Evolutionary conservation across 2,797 vertebrate species (phyloP).

Genomic region (Phyllotis vaccarum): DNA sequence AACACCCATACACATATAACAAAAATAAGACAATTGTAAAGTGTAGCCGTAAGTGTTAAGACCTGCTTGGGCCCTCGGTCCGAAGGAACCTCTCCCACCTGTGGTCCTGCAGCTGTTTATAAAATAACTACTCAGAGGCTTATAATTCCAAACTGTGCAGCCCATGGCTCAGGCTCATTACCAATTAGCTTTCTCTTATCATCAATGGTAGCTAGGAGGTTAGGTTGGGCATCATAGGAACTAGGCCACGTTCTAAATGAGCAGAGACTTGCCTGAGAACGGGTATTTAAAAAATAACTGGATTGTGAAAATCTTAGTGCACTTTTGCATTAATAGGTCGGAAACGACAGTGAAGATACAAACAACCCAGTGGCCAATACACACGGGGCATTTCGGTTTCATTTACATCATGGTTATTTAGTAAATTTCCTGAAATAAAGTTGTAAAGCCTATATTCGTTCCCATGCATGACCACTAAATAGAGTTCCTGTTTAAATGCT

Average conservation of each 20-base stretch:
- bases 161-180: no score
- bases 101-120: no score
- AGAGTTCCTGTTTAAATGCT: background rate
- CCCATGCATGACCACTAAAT: background rate
- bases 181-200: background rate
- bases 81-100: no score
- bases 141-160: no score
- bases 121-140: no score
- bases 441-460: slow-evolving; percentile 4
- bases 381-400: background rate
- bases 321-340: background rate
- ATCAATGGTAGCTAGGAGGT: background rate
- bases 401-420: background rate
- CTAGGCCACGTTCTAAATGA: background rate
- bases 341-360: background rate
- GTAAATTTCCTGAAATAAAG: slow-evolving; percentile 20
- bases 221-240: background rate
- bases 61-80: no score
- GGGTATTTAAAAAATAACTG: background rate
- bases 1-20: background rate
- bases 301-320: background rate
- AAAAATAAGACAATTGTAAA: background rate
- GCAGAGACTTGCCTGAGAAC: background rate
- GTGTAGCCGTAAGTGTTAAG: no score
- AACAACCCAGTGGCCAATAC: background rate